Conservation (phyloP, 2,113 vertebrate genomes). For the Oncorhynchus mykiss region DNA sequence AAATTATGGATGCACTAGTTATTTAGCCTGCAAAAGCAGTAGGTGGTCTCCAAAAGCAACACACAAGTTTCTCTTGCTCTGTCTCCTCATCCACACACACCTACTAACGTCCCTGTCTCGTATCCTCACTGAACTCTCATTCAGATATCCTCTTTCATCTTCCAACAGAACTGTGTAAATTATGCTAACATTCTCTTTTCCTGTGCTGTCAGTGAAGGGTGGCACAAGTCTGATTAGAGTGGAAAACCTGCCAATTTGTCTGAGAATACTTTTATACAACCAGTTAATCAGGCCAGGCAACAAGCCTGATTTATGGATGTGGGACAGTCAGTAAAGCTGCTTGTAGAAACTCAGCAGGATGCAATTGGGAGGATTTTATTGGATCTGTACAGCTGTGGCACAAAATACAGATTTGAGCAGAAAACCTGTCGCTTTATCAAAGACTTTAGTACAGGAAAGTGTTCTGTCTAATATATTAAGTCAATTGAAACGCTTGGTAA, state of each 20-base stretch:
- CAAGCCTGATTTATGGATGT: neutral
- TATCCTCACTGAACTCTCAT: neutral
- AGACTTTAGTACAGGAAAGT: too few species aligned
- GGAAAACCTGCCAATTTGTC: neutral
- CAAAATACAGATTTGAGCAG: neutral
- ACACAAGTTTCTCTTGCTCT: neutral
- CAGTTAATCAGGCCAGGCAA: neutral
- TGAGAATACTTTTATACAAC: neutral
- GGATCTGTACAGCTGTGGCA: neutral
- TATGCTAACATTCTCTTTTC: conserved; percentile 1
- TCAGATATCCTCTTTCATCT: neutral
- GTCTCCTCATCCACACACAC: neutral
- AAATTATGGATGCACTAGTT: neutral
- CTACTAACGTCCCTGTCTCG: neutral
- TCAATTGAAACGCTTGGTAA: too few species aligned
- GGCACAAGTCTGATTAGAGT: neutral
- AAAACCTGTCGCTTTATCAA: too few species aligned
- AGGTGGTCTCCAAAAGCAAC: neutral
- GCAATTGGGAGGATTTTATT: neutral
- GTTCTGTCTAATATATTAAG: too few species aligned
- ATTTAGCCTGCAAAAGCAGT: neutral
- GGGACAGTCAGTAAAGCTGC: neutral
- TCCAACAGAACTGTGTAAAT: neutral
- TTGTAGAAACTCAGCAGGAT: neutral
- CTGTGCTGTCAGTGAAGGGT: neutral